Conservation (phyloP, 2,797 vertebrate genomes). For the Pteronotus mesoamericanus region DNA sequence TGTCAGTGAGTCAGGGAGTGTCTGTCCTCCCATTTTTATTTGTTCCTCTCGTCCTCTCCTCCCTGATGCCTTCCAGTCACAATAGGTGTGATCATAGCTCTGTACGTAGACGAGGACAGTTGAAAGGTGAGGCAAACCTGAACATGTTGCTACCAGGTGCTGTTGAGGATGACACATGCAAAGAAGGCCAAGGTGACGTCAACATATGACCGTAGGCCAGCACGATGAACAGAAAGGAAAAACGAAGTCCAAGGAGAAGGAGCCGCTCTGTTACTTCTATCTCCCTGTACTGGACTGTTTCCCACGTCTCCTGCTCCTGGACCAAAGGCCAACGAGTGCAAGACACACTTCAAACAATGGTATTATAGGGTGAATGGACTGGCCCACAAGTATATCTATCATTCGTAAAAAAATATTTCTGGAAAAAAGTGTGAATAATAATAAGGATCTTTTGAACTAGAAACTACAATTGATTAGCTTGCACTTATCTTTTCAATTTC, state of each 20-base stretch:
- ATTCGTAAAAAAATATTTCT: neutral
- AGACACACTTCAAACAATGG: neutral
- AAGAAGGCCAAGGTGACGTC: neutral
- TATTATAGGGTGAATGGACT: neutral
- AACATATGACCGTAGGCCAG: neutral
- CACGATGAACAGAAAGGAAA: neutral
- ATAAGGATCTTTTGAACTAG: neutral
- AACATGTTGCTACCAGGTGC: rapidly evolving
- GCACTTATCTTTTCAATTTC: neutral
- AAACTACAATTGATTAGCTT: neutral
- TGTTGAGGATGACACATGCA: neutral
- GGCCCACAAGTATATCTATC: neutral
- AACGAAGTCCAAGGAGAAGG: neutral
- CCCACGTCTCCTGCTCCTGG: neutral
- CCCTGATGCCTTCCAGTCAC: neutral
- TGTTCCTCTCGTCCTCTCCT: neutral
- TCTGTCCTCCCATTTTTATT: neutral
- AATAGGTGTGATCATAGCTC: too few relatives aligned
- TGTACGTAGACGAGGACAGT: too few relatives aligned
- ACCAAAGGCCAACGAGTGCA: neutral
- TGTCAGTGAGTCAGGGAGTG: too few relatives aligned
- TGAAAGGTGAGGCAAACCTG: rapidly evolving
- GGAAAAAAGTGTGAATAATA: neutral
- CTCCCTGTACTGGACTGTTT: neutral
- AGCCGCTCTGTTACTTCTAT: neutral